Evolutionary conservation across 2,113 vertebrate species (phyloP), one percentile per base, ranked within the genome.

Genomic region (Pithys albifrons): DNA sequence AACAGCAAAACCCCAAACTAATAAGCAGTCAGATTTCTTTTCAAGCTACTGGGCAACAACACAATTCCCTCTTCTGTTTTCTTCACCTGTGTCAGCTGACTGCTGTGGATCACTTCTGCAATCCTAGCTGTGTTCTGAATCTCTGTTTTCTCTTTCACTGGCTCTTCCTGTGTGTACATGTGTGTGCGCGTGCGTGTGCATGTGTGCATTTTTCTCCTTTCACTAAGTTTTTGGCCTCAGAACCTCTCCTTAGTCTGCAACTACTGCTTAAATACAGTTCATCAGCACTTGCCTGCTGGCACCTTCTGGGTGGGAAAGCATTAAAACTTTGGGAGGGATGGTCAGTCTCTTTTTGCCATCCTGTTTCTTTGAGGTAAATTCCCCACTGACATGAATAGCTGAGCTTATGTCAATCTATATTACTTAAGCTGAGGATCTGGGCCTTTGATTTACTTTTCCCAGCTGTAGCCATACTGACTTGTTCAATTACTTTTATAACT

Each of bases 401-500:
- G 73, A 94, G 79, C 37, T 94, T 88, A 83, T 78, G 12, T 81
- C 69, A 93, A 83, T 80, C 85, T 20, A 17, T 24, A 16, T 49
- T 89, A 78, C 61, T 84, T 91, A 83, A 85, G 28, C 25, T 94
- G 70, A 93, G 86, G 80, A 93, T 95, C 76, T 58, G 45, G 64
- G 14, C 76, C 80, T 91, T 93, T 92, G 91, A 90, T 94, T 96
- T 96, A 86, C 86, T 95, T 95, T 95, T 90, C 92, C 72, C 93
- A 94, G 85, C 91, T 97, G 93, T 87, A 94, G 73, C 78, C 54
- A 17, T 76, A 85, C 82, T 88, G 88, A 51, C 49, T 91, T 66
- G 73, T 94, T 96, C 88, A 94, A 93, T 94, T 93, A 94, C 83
- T 91, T 96, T 94, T 92, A 89, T 91, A 96, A 95, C 79, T 80